Conservation (phyloP, 2,888 invertebrate species). For the Ormyrus labotus region DNA sequence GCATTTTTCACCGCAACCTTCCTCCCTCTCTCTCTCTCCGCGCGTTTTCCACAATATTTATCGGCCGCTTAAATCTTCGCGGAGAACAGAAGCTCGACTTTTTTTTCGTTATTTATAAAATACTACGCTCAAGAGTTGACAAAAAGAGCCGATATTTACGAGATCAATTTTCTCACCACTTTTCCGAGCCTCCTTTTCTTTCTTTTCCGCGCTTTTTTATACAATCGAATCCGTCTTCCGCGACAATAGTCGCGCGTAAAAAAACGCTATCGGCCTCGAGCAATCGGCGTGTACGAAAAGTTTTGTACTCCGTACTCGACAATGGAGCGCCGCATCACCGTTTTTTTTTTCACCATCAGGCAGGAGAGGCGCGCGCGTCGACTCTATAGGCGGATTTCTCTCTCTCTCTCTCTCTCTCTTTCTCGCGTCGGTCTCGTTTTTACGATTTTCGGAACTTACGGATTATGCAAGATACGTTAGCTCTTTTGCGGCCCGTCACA, state of each 20-base stretch:
- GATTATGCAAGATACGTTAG: conserved; percentile 44
- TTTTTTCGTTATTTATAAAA: conserved; percentile 44
- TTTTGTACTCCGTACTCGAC: not conserved
- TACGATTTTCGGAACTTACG: conserved; percentile 48
- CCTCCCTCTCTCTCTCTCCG: not conserved
- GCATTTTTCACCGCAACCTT: conserved; percentile 22
- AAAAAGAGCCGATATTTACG: conserved; percentile 35
- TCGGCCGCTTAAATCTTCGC: conserved; percentile 43
- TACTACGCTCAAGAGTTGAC: conserved; percentile 8
- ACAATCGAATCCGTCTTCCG: too few species aligned
- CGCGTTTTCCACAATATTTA: conserved; percentile 39
- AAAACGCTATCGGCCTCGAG: conserved; percentile 4
- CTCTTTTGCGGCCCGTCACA: conserved; percentile 4
- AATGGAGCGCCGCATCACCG: not conserved
- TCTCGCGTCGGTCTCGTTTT: conserved; percentile 8
- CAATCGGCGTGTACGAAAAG: conserved; percentile 14
- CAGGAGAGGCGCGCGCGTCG: not conserved
- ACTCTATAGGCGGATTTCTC: not conserved
- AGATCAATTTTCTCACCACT: conserved; percentile 45
- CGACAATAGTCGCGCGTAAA: not conserved
- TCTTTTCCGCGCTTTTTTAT: not conserved
- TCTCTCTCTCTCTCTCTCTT: too few species aligned
- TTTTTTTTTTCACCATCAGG: not conserved
- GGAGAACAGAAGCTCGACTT: not conserved
- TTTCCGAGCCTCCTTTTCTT: conserved; percentile 3